These are phyloP conservation scores for Pachypeltis micranthus DNA, from an alignment of 1,140 invertebrate genomes.

Conservation along the genomic window DNA sequence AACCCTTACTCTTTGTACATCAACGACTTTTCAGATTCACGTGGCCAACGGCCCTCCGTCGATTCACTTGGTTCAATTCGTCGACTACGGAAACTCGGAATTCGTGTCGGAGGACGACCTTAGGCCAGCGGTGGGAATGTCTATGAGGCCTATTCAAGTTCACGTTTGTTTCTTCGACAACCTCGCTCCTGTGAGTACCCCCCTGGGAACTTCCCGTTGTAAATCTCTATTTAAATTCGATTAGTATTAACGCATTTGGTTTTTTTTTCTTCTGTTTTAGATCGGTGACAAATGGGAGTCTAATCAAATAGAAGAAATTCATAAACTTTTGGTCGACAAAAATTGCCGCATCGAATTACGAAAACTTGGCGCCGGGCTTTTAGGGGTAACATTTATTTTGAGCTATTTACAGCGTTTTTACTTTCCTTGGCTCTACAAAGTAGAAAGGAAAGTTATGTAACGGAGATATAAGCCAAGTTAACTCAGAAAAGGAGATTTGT, in stretches of 20 bases:
- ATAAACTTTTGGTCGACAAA: conserved; percentile 30
- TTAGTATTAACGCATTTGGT: no score
- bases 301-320: conserved; percentile 33
- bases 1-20: no score
- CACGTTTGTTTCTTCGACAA: conserved; percentile 34
- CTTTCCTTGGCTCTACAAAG: no score
- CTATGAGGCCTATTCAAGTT: conserved; percentile 42
- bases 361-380: background rate
- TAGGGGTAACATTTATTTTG: background rate
- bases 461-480: no score
- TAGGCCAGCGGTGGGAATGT: conserved; percentile 43
- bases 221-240: background rate
- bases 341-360: conserved; percentile 18
- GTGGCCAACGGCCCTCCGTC: no score
- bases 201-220: background rate
- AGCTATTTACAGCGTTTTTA: background rate
- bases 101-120: conserved; percentile 39
- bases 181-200: conserved; percentile 33
- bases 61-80: conserved; percentile 35
- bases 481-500: no score
- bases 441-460: no score
- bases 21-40: no score
- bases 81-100: conserved; percentile 43
- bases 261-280: conserved; percentile 10
- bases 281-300: conserved; percentile 27